Evolutionary conservation across 2,797 vertebrate genomes (phyloP), one percentile per base, ranked within the genome.

Genomic region (Gymnodraco acuticeps): DNA sequence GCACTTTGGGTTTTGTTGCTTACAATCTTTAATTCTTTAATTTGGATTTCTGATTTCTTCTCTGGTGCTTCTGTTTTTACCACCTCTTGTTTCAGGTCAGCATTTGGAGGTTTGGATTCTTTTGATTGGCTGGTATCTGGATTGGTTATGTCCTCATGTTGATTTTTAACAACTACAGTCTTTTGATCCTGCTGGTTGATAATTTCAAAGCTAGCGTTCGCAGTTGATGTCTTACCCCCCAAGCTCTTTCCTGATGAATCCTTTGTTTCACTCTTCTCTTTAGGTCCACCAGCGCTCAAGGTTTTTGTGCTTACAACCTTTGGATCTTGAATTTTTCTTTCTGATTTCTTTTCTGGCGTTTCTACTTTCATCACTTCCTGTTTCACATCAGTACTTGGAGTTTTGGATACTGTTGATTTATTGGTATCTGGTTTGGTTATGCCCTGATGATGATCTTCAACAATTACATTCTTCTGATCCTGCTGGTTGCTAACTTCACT

Each of bases 291-390:
- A 46, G 55, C 0, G 58, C 2, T 11, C 17, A 14, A 2, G 5
- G 3, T 5, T 50, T 41, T 16, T 38, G n/a, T 51, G n/a, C 0
- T 56, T 31, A 20, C 3, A 1, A 52, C 53, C 13, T 42, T 12
- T 16, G 14, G 10, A 60, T 75, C 50, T 69, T 78, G 47, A 42
- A 17, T 59, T 33, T 61, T 17, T 6, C 1, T 42, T 53, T 75
- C 56, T 17, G 1, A 16, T 10, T 23, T 51, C 27, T 64, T 67
- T 10, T 71, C 13, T 10, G n/a, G 16, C 47, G 8, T 5, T 33
- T 72, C 33, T 13, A 10, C 7, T 38, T 10, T 45, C 17, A 68
- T 51, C 33, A 20, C 20, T 43, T 64, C 33, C 2, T 12, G 41
- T 45, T 59, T 3, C 2, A 4, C n/a, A 8, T 33, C 33, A 33